A percentile compares a stretch with the other conserved stretches of the same genome.
Conservation (phyloP, 2,797 vertebrate genomes). For the Rhinatrema bivittatum region DNA sequence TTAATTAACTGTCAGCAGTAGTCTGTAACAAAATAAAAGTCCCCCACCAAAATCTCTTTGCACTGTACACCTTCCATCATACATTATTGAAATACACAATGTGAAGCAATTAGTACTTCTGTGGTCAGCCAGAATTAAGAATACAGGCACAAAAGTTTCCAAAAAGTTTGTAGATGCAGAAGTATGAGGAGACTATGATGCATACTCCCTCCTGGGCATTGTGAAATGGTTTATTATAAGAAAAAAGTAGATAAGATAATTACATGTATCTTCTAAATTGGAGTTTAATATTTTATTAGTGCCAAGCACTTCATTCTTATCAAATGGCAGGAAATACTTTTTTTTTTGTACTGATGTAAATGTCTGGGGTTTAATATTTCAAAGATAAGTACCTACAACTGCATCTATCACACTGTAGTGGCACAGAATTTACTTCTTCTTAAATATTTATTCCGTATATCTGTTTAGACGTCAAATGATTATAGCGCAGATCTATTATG, state of each 20-base stretch:
- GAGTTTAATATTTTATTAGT: slow-evolving; percentile 85
- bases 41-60: slow-evolving; percentile 28
- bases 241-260: slow-evolving; percentile 71
- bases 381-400: slow-evolving; percentile 66
- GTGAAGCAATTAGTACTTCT: slow-evolving; percentile 39
- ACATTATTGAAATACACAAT: slow-evolving; percentile 48
- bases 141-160: slow-evolving; percentile 48
- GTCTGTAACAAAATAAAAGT: slow-evolving; percentile 41
- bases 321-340: slow-evolving; percentile 70
- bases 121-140: slow-evolving; percentile 41
- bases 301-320: slow-evolving; percentile 76
- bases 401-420: slow-evolving; percentile 57
- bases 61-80: slow-evolving; percentile 45
- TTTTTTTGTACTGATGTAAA: slow-evolving; percentile 73
- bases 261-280: slow-evolving; percentile 85
- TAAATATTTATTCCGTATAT: slow-evolving; percentile 67
- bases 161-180: slow-evolving; percentile 77
- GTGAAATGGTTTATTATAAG: slow-evolving; percentile 74
- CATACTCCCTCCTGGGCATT: slow-evolving; percentile 55
- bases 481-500: no score
- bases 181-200: slow-evolving; percentile 66
- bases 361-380: slow-evolving; percentile 75
- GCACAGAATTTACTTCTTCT: slow-evolving; percentile 71
- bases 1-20: slow-evolving; percentile 55
- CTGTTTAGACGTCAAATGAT: slow-evolving; percentile 68